These are phyloP conservation scores for Amblyornis subalaris DNA, from an alignment of 2,113 vertebrate genomes.

Conservation along the genomic window DNA sequence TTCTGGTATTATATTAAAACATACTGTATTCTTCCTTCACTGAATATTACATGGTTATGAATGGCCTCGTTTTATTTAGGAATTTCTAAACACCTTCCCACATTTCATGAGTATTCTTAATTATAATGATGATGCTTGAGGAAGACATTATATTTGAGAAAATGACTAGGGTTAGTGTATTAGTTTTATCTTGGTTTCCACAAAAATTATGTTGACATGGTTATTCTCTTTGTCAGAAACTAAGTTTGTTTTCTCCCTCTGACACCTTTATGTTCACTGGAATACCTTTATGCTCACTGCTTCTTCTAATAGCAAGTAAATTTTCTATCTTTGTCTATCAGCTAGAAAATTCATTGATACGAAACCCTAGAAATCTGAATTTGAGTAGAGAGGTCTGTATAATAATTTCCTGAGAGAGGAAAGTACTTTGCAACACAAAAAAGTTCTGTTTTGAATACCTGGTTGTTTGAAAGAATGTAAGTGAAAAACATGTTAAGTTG, in stretches of 20 bases:
- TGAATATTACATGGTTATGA: neutral
- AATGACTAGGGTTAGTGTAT: neutral
- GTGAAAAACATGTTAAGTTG: rapidly evolving
- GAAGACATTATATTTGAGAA: neutral
- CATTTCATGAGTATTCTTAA: neutral
- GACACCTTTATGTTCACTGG: neutral
- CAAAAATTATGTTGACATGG: neutral
- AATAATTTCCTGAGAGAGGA: neutral
- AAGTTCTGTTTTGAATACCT: neutral
- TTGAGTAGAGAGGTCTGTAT: neutral
- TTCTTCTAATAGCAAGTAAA: neutral
- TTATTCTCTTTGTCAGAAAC: neutral
- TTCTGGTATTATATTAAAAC: neutral
- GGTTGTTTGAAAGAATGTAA: neutral
- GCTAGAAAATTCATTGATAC: neutral
- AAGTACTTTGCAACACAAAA: neutral
- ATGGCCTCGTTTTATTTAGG: neutral
- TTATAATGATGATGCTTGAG: neutral
- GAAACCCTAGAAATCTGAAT: neutral
- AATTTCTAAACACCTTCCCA: neutral
- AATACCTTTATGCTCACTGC: neutral
- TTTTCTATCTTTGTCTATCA: neutral
- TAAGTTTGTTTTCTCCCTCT: neutral
- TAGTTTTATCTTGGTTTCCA: neutral
- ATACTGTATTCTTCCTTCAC: neutral